Conservation (phyloP, 1,140 invertebrate species). For the Spodoptera frugiperda region DNA sequence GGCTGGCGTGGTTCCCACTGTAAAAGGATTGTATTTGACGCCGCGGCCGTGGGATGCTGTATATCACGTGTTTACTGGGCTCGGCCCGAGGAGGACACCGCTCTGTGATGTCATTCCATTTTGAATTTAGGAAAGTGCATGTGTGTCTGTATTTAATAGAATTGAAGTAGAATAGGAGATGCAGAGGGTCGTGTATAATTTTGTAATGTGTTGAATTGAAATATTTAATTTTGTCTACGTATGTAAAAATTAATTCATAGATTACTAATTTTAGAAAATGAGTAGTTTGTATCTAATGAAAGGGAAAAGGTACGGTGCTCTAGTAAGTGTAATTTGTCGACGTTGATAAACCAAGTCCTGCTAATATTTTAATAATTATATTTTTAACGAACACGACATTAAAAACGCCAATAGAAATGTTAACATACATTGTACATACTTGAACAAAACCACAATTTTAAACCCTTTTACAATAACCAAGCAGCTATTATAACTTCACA, state of each 20-base stretch:
- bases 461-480: slow-evolving; percentile 14
- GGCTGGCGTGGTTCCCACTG: slow-evolving; percentile 36
- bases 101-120: background rate
- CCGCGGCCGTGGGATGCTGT: slow-evolving; percentile 22
- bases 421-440: slow-evolving; percentile 11
- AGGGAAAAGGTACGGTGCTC: too few species aligned
- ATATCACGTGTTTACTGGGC: slow-evolving; percentile 27
- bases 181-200: background rate
- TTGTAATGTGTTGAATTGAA: too few species aligned
- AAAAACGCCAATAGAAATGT: too few species aligned
- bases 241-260: too few species aligned
- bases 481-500: slow-evolving; percentile 23
- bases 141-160: background rate
- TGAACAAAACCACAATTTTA: background rate
- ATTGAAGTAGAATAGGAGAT: background rate
- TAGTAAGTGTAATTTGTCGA: too few species aligned
- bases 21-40: slow-evolving; percentile 37
- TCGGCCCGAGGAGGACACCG: too few species aligned
- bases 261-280: too few species aligned
- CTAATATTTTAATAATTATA: too few species aligned
- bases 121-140: background rate
- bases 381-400: too few species aligned
- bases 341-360: too few species aligned
- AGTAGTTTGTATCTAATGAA: too few species aligned
- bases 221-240: too few species aligned